Base-by-base conservation (phyloP, 2,888 invertebrate species). In the Aspidapion aeneum region DNA sequence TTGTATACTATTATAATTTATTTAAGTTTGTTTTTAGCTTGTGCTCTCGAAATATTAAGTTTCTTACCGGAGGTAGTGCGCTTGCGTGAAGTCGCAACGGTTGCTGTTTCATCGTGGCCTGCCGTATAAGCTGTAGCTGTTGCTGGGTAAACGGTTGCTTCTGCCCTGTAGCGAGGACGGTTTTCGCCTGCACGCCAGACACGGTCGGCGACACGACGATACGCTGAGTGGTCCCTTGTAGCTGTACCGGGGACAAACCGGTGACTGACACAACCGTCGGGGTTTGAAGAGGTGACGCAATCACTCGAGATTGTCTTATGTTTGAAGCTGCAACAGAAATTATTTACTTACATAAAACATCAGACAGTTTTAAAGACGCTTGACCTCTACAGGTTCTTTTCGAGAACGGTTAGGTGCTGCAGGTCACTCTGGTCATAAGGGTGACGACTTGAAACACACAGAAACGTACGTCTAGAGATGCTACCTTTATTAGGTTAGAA, bases 71-170 rank as follows among this genome's bases (percentile, higher is more conserved):
- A 21, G 66, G 51, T 17, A 72, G 55, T 56, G 58, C 72, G 50
- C 66, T 74, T 1, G 76, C 67, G 66, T 79, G 79, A 57, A 80
- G 68, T n/a, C 79, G 69, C 60, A 80, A 70, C 62, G 79, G 79
- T 60, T 79, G 78, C 63, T 78, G 77, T 61, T 78, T 75, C 9
- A 77, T 61, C 7, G 74, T 69, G 1, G 78, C 76, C 63, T 88
- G 89, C n/a, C 87, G 82, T 69, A 87, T 86, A 72, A 87, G 82
- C 72, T 88, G 86, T 61, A 86, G 71, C 68, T 86, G 87, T 0
- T 84, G 83, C 1, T 81, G 81, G 19, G 82, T 83, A 19, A 86
- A 74, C 2, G 82, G 79, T 61, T 84, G 81, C 80, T 68, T 66
- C 17, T 66, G 63, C 5, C 58, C 62, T 3, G 66, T 65, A 12